Percentiles rank a stretch among this genome's conserved stretches.
phyloP scores from a whole-genome alignment of 2,888 invertebrate species.

The Chloroclysta siterata region DNA sequence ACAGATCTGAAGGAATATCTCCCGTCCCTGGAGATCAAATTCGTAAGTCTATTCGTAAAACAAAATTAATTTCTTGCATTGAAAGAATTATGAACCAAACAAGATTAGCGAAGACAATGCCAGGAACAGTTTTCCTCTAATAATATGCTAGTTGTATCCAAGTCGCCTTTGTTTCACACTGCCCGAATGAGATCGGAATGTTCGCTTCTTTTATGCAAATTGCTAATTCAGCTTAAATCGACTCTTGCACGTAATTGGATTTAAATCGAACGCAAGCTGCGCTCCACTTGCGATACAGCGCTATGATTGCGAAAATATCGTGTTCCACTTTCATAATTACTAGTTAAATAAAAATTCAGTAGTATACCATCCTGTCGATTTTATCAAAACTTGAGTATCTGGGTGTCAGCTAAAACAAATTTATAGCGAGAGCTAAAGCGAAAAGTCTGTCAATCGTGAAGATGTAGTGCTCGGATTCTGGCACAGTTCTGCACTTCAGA shows the following conservation, averaged over 20 bases:
- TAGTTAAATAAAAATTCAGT: constrained; percentile 19
- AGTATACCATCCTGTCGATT: constrained; percentile 5
- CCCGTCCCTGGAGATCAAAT: too few relatives aligned
- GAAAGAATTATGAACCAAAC: constrained; percentile 26
- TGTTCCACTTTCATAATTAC: constrained; percentile 29
- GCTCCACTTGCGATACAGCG: constrained; percentile 32
- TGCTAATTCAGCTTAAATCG: constrained; percentile 46
- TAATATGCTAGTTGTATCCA: constrained; percentile 31
- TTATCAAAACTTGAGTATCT: constrained; percentile 19
- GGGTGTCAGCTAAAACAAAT: constrained; percentile 30
- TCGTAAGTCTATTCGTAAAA: neutral
- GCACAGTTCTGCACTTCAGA: constrained; percentile 56
- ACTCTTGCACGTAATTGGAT: constrained; percentile 45
- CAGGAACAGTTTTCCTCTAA: constrained; percentile 19
- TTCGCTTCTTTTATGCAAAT: constrained; percentile 45
- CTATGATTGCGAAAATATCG: constrained; percentile 35
- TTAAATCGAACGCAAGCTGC: constrained; percentile 43
- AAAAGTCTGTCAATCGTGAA: constrained; percentile 59
- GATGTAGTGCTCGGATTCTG: constrained; percentile 55
- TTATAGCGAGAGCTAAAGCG: constrained; percentile 40
- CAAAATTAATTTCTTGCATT: constrained; percentile 7
- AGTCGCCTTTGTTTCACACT: constrained; percentile 37
- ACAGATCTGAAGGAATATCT: too few relatives aligned
- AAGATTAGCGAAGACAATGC: constrained; percentile 27
- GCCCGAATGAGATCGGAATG: constrained; percentile 39